Conservation (phyloP, 2,797 vertebrate species). For the Coluber constrictor region DNA sequence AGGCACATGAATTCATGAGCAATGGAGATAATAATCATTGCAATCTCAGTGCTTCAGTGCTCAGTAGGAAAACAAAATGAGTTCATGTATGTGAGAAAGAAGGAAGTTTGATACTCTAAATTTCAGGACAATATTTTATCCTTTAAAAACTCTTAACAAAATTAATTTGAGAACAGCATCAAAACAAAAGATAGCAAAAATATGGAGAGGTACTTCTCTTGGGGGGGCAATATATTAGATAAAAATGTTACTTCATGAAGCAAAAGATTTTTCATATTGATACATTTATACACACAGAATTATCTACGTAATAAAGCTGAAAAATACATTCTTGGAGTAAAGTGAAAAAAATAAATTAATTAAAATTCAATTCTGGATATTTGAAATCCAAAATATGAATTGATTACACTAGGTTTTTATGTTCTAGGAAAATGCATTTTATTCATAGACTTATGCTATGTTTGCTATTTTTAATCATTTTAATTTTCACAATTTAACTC, state of each 20-base stretch:
- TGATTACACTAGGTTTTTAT: not conserved
- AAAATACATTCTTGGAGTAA: not conserved
- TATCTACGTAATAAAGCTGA: not conserved
- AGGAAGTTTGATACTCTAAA: conserved; percentile 24
- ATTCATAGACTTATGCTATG: not conserved
- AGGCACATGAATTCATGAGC: conserved; percentile 12
- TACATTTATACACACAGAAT: not conserved
- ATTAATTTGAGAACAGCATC: not conserved
- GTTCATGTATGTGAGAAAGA: not conserved
- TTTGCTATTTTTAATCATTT: not conserved
- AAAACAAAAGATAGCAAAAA: not conserved
- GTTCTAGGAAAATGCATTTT: not conserved
- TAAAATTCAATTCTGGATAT: not conserved
- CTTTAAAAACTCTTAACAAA: not conserved
- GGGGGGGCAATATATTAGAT: not conserved
- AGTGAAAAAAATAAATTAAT: not conserved
- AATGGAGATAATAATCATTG: conserved; percentile 33
- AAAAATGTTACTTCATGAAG: not conserved
- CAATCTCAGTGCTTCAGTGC: conserved; percentile 34
- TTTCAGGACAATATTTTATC: conserved; percentile 12
- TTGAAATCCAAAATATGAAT: not conserved
- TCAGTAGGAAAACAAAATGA: conserved; percentile 21
- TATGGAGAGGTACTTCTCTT: not conserved
- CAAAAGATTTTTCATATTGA: not conserved
- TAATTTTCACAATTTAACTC: not conserved